A percentile compares a stretch with the other conserved stretches of the same genome.
Conservation (phyloP, 2,113 vertebrate species). For the Conger conger region DNA sequence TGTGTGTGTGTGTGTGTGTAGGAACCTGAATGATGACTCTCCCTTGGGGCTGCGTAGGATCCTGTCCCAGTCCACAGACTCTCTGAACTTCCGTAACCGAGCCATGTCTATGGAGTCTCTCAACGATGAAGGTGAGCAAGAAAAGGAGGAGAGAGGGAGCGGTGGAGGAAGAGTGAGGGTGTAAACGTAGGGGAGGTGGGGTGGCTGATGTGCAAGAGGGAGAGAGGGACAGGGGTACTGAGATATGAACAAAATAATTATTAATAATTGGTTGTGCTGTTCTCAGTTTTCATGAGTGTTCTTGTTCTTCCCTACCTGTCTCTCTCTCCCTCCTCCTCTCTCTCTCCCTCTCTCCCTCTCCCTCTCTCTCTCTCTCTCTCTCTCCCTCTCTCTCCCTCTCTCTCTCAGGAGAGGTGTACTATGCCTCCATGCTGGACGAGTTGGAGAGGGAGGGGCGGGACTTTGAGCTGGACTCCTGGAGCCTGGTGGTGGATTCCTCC, state of each 20-base stretch:
- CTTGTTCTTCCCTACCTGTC: not conserved
- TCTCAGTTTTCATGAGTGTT: not conserved
- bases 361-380: not conserved
- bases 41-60: constrained; percentile 83
- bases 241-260: not conserved
- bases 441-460: constrained; percentile 80
- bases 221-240: not conserved
- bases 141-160: not conserved
- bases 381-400: no score
- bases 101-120: constrained; percentile 89
- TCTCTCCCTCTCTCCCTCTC: not conserved
- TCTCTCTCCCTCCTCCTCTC: no score
- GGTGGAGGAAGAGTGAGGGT: not conserved
- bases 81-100: constrained; percentile 88
- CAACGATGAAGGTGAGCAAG: constrained; percentile 81
- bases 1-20: constrained; percentile 48
- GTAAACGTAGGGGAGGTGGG: not conserved
- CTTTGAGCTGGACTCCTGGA: constrained; percentile 90
- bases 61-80: constrained; percentile 91
- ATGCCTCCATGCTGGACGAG: constrained; percentile 84
- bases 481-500: constrained; percentile 79
- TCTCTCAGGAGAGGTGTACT: constrained; percentile 71
- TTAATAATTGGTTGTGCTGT: not conserved
- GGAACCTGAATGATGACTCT: constrained; percentile 80
- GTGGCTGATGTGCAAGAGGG: not conserved